Evolutionary conservation across 1,140 invertebrate species (phyloP), one percentile per base, ranked within the genome.

Genomic region (Temnothorax curvispinosus): DNA sequence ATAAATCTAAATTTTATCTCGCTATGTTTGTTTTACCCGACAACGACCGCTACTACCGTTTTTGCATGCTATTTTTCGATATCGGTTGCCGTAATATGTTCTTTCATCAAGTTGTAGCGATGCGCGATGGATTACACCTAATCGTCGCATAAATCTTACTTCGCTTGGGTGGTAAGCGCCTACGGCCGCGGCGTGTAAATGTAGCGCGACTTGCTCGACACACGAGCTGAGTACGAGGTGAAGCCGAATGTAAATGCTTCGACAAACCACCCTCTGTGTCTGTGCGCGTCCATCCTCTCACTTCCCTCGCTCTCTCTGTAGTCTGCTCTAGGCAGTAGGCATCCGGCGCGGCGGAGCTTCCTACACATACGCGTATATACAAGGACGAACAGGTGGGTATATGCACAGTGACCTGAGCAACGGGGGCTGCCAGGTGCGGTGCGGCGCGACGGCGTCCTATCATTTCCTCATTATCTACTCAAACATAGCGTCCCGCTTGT

Each of bases 381-480:
- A 44, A 85, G 71, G 72, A 77, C 72, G 47, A 77, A 64, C 69
- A 77, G 71, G 58, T 76, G 82, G 82, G 56, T 84, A 84, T 72
- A 41, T 74, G 44, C 80, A 82, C 67, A 21, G 52, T 72, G 80
- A 82, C 65, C 78, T 32, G 44, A 82, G 67, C 52, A 58, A 32
- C 21, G 69, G 9, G 9, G 13, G 58, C 71, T 47, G 38, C 13
- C 72, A 76, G 71, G 58, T 62, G 81, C 32, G 32, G 38, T 35
- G 38, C 56, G 38, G 52, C 41, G 74, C 27, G 38, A 38, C 18
- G 32, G 41, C 38, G 54, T 74, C 74, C 88, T 82, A 90, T 90
- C 86, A 82, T 91, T 87, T 89, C 60, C 88, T 90, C 89, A 89
- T 91, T 91, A 91, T 85, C 86, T 67, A 80, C 78, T 89, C 86